These are phyloP conservation scores for Abrostola tripartita DNA, from an alignment of 2,888 invertebrate species.

Conservation along the genomic window DNA sequence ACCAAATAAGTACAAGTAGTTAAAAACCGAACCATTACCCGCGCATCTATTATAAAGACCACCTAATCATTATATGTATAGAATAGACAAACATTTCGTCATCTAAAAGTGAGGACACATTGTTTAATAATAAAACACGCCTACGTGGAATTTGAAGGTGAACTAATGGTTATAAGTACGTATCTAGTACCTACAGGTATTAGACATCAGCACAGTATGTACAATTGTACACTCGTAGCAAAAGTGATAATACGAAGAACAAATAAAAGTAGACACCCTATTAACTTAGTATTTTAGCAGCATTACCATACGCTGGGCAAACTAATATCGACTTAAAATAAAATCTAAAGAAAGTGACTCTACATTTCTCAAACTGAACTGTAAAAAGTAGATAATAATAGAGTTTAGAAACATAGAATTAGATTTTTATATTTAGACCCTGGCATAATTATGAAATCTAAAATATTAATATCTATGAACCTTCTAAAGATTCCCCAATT, in stretches of 20 bases:
- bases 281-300: too few species aligned
- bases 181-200: background rate
- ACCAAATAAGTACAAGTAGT: background rate
- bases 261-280: too few species aligned
- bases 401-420: too few species aligned
- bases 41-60: conserved; percentile 18
- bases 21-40: background rate
- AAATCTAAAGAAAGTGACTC: too few species aligned
- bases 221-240: too few species aligned
- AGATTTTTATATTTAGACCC: too few species aligned
- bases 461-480: background rate
- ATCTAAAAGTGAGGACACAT: conserved; percentile 25
- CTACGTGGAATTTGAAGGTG: conserved; percentile 40
- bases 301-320: too few species aligned
- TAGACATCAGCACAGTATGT: background rate
- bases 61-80: conserved; percentile 30
- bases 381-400: too few species aligned
- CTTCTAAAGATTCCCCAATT: conserved; percentile 7
- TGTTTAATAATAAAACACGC: conserved; percentile 32
- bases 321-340: too few species aligned
- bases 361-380: too few species aligned
- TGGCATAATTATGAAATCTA: background rate
- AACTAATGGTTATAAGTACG: conserved; percentile 15
- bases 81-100: conserved; percentile 39
- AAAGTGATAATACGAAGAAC: too few species aligned